Percentiles rank a stretch among this genome's conserved stretches.
phyloP scores from a whole-genome alignment of 2,797 vertebrate species.

The Kryptolebias ocellatus region DNA sequence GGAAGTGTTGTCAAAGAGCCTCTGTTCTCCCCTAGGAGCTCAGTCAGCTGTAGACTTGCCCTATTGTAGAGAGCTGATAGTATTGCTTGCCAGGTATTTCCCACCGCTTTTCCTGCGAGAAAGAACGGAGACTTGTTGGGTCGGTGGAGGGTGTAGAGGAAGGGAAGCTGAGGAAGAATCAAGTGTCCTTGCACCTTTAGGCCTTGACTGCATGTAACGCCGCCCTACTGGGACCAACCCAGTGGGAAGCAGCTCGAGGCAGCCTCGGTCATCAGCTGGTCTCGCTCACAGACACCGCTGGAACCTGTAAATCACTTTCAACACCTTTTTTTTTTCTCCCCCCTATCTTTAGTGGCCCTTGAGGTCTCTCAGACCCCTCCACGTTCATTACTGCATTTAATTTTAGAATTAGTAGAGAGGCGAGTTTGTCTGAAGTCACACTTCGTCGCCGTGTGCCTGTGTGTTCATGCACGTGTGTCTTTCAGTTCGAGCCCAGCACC shows the following conservation, averaged over 20 bases:
- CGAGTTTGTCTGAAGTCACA: conserved; percentile 33
- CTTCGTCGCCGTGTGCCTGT: conserved; percentile 14
- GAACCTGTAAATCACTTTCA: conserved; percentile 45
- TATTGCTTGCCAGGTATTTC: conserved; percentile 77
- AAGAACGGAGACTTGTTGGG: conserved; percentile 52
- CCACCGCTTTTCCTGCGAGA: conserved; percentile 59
- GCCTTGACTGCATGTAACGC: conserved; percentile 20
- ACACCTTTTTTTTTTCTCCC: conserved; percentile 20
- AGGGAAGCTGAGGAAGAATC: conserved; percentile 47
- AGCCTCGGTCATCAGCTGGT: conserved; percentile 46
- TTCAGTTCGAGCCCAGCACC: conserved; percentile 33
- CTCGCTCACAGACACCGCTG: conserved; percentile 17
- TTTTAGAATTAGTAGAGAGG: conserved; percentile 65
- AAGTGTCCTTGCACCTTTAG: conserved; percentile 37
- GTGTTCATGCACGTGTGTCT: conserved; percentile 8
- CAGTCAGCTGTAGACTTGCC: conserved; percentile 78
- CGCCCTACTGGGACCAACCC: conserved; percentile 23
- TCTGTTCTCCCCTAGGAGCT: conserved; percentile 79
- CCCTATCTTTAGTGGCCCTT: conserved; percentile 37
- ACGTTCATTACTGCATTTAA: conserved; percentile 77
- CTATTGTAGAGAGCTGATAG: conserved; percentile 71
- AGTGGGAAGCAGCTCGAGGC: conserved; percentile 58
- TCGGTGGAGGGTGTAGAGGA: conserved; percentile 30
- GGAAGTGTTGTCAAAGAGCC: conserved; percentile 78
- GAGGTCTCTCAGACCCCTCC: conserved; percentile 45